Conservation (phyloP, 2,888 invertebrate species). For the Oscheius sp. region DNA sequence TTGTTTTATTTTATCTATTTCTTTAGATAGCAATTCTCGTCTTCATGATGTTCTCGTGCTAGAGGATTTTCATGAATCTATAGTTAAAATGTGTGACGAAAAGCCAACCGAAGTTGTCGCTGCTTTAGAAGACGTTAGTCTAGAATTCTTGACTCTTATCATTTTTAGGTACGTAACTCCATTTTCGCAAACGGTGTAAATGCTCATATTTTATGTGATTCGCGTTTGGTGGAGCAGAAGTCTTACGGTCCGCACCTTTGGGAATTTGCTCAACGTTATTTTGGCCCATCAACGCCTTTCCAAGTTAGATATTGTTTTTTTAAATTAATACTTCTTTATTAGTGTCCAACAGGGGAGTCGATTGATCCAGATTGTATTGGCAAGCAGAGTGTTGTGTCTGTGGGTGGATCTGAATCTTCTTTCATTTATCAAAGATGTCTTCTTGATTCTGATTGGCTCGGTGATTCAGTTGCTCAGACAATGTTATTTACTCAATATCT, state of each 20-base stretch:
- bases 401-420: conserved; percentile 57
- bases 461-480: conserved; percentile 80
- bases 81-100: conserved; percentile 42
- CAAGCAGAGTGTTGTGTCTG: conserved; percentile 42
- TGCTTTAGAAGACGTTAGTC: conserved; percentile 46
- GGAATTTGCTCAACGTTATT: conserved; percentile 37
- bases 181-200: conserved; percentile 56
- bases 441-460: conserved; percentile 77
- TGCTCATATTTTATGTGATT: conserved; percentile 57
- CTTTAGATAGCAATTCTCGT: conserved; percentile 58
- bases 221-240: conserved; percentile 33
- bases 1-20: neutral
- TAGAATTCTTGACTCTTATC: neutral
- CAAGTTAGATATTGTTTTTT: conserved; percentile 5
- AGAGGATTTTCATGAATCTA: conserved; percentile 58
- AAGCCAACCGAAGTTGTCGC: conserved; percentile 50
- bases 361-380: conserved; percentile 28
- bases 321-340: neutral
- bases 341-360: conserved; percentile 17
- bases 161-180: conserved; percentile 43
- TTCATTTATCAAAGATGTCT: conserved; percentile 75
- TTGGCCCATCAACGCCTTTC: conserved; percentile 36
- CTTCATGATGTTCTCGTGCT: conserved; percentile 57
- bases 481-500: conserved; percentile 85
- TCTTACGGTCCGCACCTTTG: conserved; percentile 38